phyloP scores from a whole-genome alignment of 2,113 vertebrate genomes.

The Onychostruthus taczanowskii region DNA sequence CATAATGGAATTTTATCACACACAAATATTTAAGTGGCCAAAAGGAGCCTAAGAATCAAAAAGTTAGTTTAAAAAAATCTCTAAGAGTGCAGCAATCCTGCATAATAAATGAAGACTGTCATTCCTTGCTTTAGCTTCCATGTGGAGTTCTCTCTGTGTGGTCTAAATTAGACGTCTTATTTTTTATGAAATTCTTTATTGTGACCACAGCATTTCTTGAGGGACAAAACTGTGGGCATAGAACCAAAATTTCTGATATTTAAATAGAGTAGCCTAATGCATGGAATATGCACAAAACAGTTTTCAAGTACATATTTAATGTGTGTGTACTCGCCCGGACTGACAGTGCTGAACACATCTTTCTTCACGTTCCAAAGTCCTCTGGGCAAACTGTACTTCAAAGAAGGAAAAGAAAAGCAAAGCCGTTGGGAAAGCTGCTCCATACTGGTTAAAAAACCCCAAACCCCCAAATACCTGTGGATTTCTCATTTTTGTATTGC shows the following conservation, averaged over 20 bases:
- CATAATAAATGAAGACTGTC: background rate
- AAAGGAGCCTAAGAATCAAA: background rate
- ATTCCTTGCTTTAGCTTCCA: background rate
- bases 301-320: background rate
- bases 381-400: background rate
- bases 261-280: background rate
- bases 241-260: background rate
- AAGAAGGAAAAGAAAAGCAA: background rate
- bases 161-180: background rate
- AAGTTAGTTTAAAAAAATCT: background rate
- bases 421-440: background rate
- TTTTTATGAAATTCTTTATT: background rate
- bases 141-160: background rate
- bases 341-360: background rate
- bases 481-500: background rate
- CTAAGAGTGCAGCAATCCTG: background rate
- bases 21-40: background rate
- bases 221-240: background rate
- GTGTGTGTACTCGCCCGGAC: background rate
- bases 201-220: background rate
- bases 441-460: background rate
- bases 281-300: background rate
- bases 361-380: background rate
- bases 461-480: background rate
- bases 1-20: background rate